Evolutionary conservation across 2,797 vertebrate genomes (phyloP), one percentile per base, ranked within the genome.

Genomic region (Diplodus sargus): DNA sequence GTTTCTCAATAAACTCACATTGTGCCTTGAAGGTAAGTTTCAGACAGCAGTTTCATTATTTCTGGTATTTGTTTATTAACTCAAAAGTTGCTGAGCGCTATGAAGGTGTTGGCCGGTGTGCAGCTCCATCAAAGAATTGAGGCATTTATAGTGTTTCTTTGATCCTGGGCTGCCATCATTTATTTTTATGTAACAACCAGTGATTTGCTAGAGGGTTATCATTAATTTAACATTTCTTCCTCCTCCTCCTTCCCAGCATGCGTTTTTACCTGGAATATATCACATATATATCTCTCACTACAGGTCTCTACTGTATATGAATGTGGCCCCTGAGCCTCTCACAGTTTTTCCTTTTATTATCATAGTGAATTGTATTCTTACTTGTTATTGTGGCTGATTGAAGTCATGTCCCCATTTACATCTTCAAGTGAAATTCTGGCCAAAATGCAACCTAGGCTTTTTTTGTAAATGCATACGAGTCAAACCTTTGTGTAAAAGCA

Each of bases 141-240:
- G 79, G 79, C 61, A 67, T 70, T 72, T 54, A 48, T 2, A 57
- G 57, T 1, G 0, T 6, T 69, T 60, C 16, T 12, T 70, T 8
- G 56, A 22, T 52, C 60, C 54, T 76, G 61, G 72, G 66, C 69
- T 18, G 66, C 58, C 56, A 78, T 25, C 48, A 85, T 82, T 70
- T 60, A 68, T 39, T 67, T 71, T 71, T n/a, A 69, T 82, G 73
- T 70, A 85, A 62, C 64, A 81, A 56, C 25, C 34, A 61, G 15
- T 67, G 77, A 71, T 82, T 78, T 52, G 76, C 85, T 85, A 22
- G 28, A 76, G 74, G 82, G 59, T 77, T 42, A 83, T 84, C 47
- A 48, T 77, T 34, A 61, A 69, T 61, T 68, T 65, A 48, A 76
- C 23, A 62, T 79, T 52, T 25, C 63, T 53, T 30, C 53, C 1